Evolutionary conservation across 2,888 invertebrate species (phyloP), one percentile per base, ranked within the genome.

Genomic region (Amblyjoppa proteus): DNA sequence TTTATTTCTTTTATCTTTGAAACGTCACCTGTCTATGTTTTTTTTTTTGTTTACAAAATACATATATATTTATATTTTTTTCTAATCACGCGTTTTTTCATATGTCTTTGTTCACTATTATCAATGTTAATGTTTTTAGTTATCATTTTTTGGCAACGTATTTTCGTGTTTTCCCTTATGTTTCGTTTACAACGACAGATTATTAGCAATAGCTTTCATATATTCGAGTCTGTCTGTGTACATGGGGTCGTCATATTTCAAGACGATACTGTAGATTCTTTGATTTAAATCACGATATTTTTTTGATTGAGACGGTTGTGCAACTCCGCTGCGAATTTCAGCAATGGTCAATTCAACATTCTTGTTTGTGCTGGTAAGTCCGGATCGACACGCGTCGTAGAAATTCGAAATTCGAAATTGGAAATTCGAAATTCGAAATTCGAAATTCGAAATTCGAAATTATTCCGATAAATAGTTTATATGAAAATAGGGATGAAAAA

Each of bases 231-330:
- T 73, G 25, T 73, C 73, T 2, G 73, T 38, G 13, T 58, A 73
- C 58, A 73, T 56, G 20, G 58, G 20, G 25, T 58, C 58, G 56
- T 73, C 58, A 49, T 73, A 73, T 25, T 73, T 73, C 4, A 38
- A 20, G 3, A 73, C 73, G 49, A 73, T 38, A 56, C 38, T 73
- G 34, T 3, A 49, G 38, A 73, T n/a, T 25, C 73, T 73, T 34
- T 73, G 0, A 56, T 73, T 58, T 41, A 73, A 11, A 31, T 71
- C 53, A 7, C 71, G 53, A 34, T 56, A 71, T 71, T 71, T 71
- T 53, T 71, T 71, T 2, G 71, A 49, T 53, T 25, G 5, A 28
- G 51, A 53, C 34, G 71, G 31, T 53, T 71, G 53, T 16, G 34
- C 34, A 71, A 38, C 53, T 13, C 53, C 34, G n/a, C 34, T 56